Conservation (phyloP, 37 sponge, comb jelly and placozoan genomes). For the Spongia lamella region DNA sequence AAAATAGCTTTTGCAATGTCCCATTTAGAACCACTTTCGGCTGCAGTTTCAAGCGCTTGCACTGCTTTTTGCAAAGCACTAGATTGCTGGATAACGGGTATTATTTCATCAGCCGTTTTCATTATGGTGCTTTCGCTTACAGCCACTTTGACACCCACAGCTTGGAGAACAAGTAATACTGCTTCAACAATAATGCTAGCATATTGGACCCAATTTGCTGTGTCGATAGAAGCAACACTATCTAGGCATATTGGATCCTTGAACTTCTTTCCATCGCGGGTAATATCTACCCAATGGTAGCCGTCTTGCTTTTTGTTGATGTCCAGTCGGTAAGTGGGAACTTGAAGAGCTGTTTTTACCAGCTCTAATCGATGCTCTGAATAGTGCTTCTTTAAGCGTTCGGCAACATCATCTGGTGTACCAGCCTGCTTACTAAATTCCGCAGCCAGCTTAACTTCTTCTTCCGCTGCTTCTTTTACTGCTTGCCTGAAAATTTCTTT, state of each 20-base stretch:
- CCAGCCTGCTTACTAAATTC: neutral
- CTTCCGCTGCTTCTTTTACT: constrained; percentile 21
- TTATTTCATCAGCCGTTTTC: constrained; percentile 25
- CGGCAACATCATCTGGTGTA: neutral
- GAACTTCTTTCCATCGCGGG: constrained; percentile 32
- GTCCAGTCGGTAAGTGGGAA: constrained; percentile 24
- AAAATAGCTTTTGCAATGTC: constrained; percentile 39
- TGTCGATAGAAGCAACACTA: neutral
- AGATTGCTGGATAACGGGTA: constrained; percentile 26
- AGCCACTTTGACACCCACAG: constrained; percentile 35
- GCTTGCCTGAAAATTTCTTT: constrained; percentile 6
- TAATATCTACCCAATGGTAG: constrained; percentile 25
- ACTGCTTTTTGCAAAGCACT: constrained; percentile 38
- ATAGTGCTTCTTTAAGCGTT: neutral
- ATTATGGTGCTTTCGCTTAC: constrained; percentile 16
- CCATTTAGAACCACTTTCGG: constrained; percentile 3
- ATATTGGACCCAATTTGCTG: constrained; percentile 10
- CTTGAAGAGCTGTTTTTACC: constrained; percentile 18
- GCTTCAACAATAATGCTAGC: constrained; percentile 36
- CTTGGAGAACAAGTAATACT: constrained; percentile 26
- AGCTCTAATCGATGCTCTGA: constrained; percentile 13
- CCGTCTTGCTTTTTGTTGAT: constrained; percentile 34
- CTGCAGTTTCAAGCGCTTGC: constrained; percentile 16
- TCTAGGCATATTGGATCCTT: constrained; percentile 9
- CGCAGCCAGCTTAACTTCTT: constrained; percentile 14